Conservation (phyloP, 2,888 invertebrate species). For the Gymnosoma rotundatum region DNA sequence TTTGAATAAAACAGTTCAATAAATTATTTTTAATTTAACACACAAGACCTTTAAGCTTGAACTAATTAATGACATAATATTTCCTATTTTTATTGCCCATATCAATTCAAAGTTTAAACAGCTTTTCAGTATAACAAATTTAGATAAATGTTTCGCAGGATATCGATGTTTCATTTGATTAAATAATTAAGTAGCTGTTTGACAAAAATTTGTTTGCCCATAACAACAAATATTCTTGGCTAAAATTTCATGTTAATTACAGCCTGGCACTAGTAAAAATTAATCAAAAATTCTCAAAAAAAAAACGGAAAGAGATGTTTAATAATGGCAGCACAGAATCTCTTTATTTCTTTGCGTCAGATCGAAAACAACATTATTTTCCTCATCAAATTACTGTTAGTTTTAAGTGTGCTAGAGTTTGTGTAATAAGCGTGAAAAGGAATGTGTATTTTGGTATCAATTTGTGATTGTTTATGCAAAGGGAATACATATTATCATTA, state of each 20-base stretch:
- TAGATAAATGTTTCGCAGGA: background rate
- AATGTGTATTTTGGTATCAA: constrained; percentile 11
- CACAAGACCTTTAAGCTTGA: constrained; percentile 4
- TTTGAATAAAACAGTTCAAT: background rate
- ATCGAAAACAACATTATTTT: constrained; percentile 25
- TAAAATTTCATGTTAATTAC: constrained; percentile 30
- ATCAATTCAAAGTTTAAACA: background rate
- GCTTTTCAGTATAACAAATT: background rate
- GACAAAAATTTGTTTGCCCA: background rate
- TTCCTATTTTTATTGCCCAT: background rate
- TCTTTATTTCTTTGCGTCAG: background rate
- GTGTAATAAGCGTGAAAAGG: background rate
- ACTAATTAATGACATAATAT: constrained; percentile 39
- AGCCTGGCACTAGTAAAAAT: constrained; percentile 19
- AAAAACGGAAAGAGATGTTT: constrained; percentile 41
- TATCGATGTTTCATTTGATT: background rate
- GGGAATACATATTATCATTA: constrained; percentile 50
- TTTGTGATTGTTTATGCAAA: constrained; percentile 35
- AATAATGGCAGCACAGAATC: background rate
- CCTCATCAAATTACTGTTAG: constrained; percentile 23
- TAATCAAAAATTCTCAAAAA: constrained; percentile 42
- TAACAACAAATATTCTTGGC: background rate
- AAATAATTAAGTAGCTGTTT: no score
- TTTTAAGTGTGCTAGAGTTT: background rate
- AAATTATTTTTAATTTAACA: constrained; percentile 15